Evolutionary conservation across 1,140 invertebrate species (phyloP), one percentile per base, ranked within the genome.

Genomic region (Gerris buenoi): DNA sequence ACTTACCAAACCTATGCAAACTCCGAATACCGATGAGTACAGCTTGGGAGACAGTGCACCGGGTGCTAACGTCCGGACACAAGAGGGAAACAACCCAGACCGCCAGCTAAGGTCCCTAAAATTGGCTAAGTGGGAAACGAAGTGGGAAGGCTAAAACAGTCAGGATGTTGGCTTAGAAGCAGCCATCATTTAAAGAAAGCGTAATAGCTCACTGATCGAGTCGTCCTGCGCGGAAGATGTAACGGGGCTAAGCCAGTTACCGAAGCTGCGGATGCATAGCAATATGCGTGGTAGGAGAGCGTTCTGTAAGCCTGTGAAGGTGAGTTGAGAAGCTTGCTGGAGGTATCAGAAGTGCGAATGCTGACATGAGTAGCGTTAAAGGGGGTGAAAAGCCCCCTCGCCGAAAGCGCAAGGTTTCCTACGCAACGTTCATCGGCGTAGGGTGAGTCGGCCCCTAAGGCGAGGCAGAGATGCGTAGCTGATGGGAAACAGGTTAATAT

Each of bases 181-280:
- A 78, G 76, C 77, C 76, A 76, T 71, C 63, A n/a, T 78, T 77
- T 72, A 77, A 77, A 77, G 75, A 77, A 65, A 65, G 77, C 76
- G 76, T 77, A 77, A 78, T 65, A 77, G 77, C 76, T 78, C 75
- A 77, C 76, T 78, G 68, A 68, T 78, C 76, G 3, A 75, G 77
- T 73, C 77, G 23, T 76, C 74, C 70, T 74, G 72, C 70, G n/a
- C 18, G 5, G 33, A 46, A 10, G 33, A 46, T 46, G 33, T 10
- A 46, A 5, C 5, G 33, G 33, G 5, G 18, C 18, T 46, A 46
- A 46, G 33, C 18, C 5, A 10, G 18, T 46, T 46, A 46, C 33
- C 33, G 33, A 46, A 46, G 33, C 33, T 46, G 18, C 18, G 33
- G 33, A 5, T 46, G 33, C 33, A 10, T 46, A 46, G 33, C 5